Percentiles rank a stretch among this genome's conserved stretches.
phyloP scores from a whole-genome alignment of 2,797 vertebrate species.

The Lepilemur septentrionalis region DNA sequence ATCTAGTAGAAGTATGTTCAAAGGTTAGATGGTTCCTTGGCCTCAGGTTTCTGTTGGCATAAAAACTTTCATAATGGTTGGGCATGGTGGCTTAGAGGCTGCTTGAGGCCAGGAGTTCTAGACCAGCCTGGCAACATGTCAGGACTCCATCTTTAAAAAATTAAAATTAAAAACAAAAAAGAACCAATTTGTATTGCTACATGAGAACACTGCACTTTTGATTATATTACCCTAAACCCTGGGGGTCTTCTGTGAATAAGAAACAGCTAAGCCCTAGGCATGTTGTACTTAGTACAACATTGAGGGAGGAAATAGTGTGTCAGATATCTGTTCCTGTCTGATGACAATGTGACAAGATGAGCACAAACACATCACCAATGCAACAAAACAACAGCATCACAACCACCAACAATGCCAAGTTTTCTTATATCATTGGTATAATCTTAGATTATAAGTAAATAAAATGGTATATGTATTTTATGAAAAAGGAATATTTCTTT shows the following conservation, averaged over 20 bases:
- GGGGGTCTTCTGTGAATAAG: not conserved
- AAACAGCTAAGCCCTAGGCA: not conserved
- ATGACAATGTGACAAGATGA: not conserved
- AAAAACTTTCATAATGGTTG: not conserved
- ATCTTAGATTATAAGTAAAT: not conserved
- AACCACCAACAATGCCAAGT: not conserved
- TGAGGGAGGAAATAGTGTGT: not conserved
- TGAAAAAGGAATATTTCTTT: not conserved
- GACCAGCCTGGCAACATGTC: not conserved
- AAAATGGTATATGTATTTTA: not conserved
- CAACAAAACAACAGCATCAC: not conserved
- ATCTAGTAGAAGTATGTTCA: not conserved
- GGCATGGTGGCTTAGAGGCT: not conserved
- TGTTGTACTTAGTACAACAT: not conserved
- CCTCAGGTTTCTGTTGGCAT: not conserved
- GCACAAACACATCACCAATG: not conserved
- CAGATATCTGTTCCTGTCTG: not conserved
- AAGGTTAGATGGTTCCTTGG: not conserved
- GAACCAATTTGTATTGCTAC: not conserved
- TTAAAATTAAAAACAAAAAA: no score
- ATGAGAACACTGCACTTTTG: not conserved
- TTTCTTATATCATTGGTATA: not conserved
- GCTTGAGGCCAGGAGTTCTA: not conserved
- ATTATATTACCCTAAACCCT: not conserved
- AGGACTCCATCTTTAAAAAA: not conserved